These are phyloP conservation scores for Anarsia innoxiella DNA, from an alignment of 2,888 invertebrate species.

Conservation along the genomic window DNA sequence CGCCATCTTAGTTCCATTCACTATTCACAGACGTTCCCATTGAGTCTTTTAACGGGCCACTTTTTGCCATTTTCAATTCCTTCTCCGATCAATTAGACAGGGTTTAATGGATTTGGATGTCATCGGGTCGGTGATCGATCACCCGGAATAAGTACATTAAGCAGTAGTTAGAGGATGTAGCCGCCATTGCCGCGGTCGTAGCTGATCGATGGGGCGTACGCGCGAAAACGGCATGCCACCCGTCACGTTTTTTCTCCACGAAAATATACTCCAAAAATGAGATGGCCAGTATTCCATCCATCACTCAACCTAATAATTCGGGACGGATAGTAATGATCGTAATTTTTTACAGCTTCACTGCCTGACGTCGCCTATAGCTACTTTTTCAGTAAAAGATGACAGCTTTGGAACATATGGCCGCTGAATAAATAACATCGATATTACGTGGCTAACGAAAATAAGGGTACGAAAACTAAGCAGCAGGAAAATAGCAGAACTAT, in stretches of 20 bases:
- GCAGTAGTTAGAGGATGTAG: slow-evolving; percentile 48
- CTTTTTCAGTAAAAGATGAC: too few relatives aligned
- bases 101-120: slow-evolving; percentile 68
- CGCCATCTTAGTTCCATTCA: slow-evolving; percentile 6
- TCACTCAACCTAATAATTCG: slow-evolving; percentile 15
- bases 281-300: slow-evolving; percentile 15
- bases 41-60: slow-evolving; percentile 22
- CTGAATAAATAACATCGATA: not conserved
- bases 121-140: slow-evolving; percentile 58
- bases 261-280: slow-evolving; percentile 14
- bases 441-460: slow-evolving; percentile 28
- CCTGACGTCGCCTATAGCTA: too few relatives aligned
- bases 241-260: slow-evolving; percentile 19
- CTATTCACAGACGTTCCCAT: slow-evolving; percentile 10
- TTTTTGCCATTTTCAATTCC: slow-evolving; percentile 66
- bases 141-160: slow-evolving; percentile 62
- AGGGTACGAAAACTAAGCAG: slow-evolving; percentile 30
- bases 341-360: too few relatives aligned
- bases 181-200: slow-evolving; percentile 29
- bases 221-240: slow-evolving; percentile 18
- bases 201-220: slow-evolving; percentile 37
- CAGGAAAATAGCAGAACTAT: slow-evolving; percentile 25
- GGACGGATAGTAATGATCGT: slow-evolving; percentile 15
- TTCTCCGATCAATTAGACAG: slow-evolving; percentile 64
- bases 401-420: too few relatives aligned